These are phyloP conservation scores for Hipparchia semele DNA, from an alignment of 2,888 invertebrate species.

Conservation along the genomic window DNA sequence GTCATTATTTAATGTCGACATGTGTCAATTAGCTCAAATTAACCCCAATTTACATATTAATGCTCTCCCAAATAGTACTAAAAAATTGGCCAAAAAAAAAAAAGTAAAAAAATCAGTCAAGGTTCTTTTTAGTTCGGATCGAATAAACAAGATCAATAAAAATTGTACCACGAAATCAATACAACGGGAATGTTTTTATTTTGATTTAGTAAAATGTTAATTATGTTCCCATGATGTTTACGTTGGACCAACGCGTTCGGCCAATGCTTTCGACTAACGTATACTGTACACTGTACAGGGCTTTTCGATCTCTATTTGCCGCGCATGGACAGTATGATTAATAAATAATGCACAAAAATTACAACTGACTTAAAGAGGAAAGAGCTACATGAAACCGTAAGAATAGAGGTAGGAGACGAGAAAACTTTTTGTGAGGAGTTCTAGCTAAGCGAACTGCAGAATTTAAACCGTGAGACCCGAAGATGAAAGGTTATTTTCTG, in stretches of 20 bases:
- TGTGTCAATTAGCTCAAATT: conserved; percentile 2
- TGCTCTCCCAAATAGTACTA: background rate
- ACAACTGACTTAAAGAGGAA: too few species aligned
- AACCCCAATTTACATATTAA: background rate
- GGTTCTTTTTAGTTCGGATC: conserved; percentile 8
- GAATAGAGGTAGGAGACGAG: too few species aligned
- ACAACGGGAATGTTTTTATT: conserved; percentile 67
- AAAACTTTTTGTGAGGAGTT: too few species aligned
- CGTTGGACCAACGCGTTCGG: background rate
- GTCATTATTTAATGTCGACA: background rate
- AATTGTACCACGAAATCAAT: conserved; percentile 35
- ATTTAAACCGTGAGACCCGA: too few species aligned
- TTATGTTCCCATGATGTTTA: background rate
- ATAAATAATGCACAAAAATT: too few species aligned
- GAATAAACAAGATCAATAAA: conserved; percentile 24
- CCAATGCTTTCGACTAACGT: background rate
- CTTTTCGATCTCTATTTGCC: background rate
- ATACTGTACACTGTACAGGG: too few species aligned
- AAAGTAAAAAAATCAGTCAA: conserved; percentile 20
- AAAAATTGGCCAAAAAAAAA: conserved; percentile 9
- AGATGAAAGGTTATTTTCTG: too few species aligned
- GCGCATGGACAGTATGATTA: too few species aligned
- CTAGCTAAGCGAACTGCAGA: too few species aligned
- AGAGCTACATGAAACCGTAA: too few species aligned
- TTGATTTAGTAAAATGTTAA: conserved; percentile 41